Evolutionary conservation across 1,140 invertebrate genomes (phyloP).

Genomic region (Lysiphlebus fabarum): DNA sequence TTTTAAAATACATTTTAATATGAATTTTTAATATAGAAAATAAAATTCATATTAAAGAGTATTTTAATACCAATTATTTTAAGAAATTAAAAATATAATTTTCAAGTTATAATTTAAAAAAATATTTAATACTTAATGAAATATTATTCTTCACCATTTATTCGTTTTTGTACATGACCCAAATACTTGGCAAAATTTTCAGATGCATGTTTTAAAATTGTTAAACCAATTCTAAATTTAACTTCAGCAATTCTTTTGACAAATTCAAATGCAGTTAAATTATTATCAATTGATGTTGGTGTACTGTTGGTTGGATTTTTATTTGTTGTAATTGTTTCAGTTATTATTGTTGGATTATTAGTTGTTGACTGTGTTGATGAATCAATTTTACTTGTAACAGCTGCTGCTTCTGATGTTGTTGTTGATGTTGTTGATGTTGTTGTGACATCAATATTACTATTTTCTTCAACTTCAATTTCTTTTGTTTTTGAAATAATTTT

Average conservation of each 20-base stretch:
- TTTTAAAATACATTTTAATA: too few relatives aligned
- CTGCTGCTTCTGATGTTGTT: too few relatives aligned
- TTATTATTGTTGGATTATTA: constrained; percentile 18
- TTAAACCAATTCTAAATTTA: constrained; percentile 55
- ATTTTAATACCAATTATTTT: background rate
- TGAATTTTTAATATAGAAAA: constrained; percentile 8
- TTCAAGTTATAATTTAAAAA: background rate
- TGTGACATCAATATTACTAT: constrained; percentile 2
- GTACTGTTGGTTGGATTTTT: constrained; percentile 32
- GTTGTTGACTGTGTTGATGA: constrained; percentile 14
- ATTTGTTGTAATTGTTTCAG: constrained; percentile 32
- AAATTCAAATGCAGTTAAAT: constrained; percentile 50
- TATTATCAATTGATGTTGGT: constrained; percentile 31
- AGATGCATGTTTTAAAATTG: constrained; percentile 53
- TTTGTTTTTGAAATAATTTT: background rate
- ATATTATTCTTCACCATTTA: constrained; percentile 48
- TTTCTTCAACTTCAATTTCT: constrained; percentile 5
- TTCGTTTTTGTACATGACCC: constrained; percentile 53
- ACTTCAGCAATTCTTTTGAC: constrained; percentile 54
- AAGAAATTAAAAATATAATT: constrained; percentile 3
- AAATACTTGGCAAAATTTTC: constrained; percentile 56
- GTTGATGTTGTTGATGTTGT: constrained; percentile 15
- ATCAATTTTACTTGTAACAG: background rate
- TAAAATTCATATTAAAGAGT: constrained; percentile 11
- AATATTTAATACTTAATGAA: background rate